Evolutionary conservation across 2,888 invertebrate genomes (phyloP).

Genomic region (Cyrtodaria siliqua): DNA sequence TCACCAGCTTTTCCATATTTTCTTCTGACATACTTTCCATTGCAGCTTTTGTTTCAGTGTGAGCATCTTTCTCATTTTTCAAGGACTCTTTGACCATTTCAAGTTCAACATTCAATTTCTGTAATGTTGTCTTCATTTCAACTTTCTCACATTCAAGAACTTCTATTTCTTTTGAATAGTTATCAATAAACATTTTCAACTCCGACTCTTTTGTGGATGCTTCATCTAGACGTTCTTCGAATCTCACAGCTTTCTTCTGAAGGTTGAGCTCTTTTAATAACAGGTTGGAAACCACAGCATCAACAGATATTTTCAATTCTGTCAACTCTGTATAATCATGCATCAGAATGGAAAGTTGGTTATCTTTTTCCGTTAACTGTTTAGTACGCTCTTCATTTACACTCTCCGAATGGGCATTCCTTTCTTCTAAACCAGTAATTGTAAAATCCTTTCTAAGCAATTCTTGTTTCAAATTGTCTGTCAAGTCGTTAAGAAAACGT

Average conservation of each 20-base stretch:
- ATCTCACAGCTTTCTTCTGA: slow-evolving; percentile 18
- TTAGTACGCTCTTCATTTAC: slow-evolving; percentile 23
- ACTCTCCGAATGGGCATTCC: slow-evolving; percentile 6
- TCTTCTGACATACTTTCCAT: slow-evolving; percentile 37
- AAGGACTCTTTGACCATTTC: slow-evolving; percentile 36
- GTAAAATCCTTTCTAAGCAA: slow-evolving; percentile 9
- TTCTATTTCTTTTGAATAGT: slow-evolving; percentile 50
- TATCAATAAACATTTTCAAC: slow-evolving; percentile 39
- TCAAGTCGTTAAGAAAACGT: neutral
- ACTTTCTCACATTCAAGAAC: slow-evolving; percentile 22
- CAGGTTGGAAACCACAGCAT: slow-evolving; percentile 18
- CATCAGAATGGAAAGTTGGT: slow-evolving; percentile 6
- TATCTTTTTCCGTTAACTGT: slow-evolving; percentile 19
- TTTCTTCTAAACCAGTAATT: slow-evolving; percentile 30
- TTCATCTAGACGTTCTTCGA: slow-evolving; percentile 53
- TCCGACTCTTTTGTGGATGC: slow-evolving; percentile 45
- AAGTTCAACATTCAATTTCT: neutral
- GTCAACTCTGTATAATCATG: slow-evolving; percentile 7
- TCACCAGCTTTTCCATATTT: slow-evolving; percentile 11
- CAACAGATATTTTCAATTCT: slow-evolving; percentile 20
- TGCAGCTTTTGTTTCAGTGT: slow-evolving; percentile 36
- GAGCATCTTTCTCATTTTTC: slow-evolving; percentile 42
- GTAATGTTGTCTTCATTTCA: neutral
- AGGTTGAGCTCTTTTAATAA: neutral
- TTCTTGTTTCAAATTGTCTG: slow-evolving; percentile 20